Evolutionary conservation across 2,888 invertebrate genomes (phyloP).

Genomic region (Drosophila kokeensis): DNA sequence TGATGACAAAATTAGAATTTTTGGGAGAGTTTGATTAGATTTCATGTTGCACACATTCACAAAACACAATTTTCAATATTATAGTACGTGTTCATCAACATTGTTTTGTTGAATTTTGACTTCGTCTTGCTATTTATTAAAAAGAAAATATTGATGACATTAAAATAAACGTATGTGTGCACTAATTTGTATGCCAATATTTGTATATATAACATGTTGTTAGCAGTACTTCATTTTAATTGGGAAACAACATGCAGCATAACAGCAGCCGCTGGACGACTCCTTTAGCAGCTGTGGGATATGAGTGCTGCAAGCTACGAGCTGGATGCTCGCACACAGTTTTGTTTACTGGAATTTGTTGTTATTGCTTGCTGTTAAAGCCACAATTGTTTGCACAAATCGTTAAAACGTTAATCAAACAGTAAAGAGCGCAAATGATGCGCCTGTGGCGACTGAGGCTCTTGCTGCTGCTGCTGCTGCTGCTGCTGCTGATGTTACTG

Average conservation of each 20-base stretch:
- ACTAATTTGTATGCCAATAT: slow-evolving; percentile 24
- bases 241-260: slow-evolving; percentile 53
- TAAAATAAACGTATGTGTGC: not conserved
- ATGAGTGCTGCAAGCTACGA: slow-evolving; percentile 20
- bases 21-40: not conserved
- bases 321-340: slow-evolving; percentile 23
- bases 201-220: slow-evolving; percentile 26
- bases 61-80: not conserved
- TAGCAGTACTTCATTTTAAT: slow-evolving; percentile 47
- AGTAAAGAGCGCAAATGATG: slow-evolving; percentile 75
- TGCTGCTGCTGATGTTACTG: slow-evolving; percentile 4
- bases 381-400: slow-evolving; percentile 77
- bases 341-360: slow-evolving; percentile 32
- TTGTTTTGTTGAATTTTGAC: not conserved
- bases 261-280: slow-evolving; percentile 1
- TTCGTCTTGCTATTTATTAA: not conserved
- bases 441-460: slow-evolving; percentile 55
- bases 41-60: not conserved
- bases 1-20: not conserved
- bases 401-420: slow-evolving; percentile 80
- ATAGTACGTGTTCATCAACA: not conserved
- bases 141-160: not conserved
- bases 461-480: slow-evolving; percentile 4
- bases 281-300: slow-evolving; percentile 3
- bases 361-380: slow-evolving; percentile 56